phyloP scores from a whole-genome alignment of 2,888 invertebrate genomes.

The Autographa pulchrina region DNA sequence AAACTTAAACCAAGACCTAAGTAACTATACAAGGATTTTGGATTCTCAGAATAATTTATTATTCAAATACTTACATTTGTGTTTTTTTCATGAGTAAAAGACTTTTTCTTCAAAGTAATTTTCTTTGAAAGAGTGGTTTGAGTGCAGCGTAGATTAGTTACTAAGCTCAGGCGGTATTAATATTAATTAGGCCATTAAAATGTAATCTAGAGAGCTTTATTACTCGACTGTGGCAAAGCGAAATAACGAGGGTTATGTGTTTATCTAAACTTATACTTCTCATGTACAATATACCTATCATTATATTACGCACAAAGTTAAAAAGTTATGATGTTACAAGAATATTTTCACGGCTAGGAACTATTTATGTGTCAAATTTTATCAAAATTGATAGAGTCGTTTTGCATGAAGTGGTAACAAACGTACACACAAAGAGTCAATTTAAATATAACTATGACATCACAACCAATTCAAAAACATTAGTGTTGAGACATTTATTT shows the following conservation, averaged over 20 bases:
- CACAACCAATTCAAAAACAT: not conserved
- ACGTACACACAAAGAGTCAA: too few species aligned
- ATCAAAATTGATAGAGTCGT: not conserved
- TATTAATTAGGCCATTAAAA: conserved; percentile 51
- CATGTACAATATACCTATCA: too few species aligned
- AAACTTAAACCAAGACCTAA: too few species aligned
- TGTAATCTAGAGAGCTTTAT: conserved; percentile 33
- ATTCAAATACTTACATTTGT: not conserved
- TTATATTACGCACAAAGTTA: too few species aligned
- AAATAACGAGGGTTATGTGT: too few species aligned
- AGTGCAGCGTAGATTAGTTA: conserved; percentile 12
- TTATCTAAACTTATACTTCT: too few species aligned
- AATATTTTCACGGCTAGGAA: too few species aligned
- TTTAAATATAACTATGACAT: not conserved
- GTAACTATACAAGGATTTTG: too few species aligned
- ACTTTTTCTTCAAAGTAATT: conserved; percentile 23
- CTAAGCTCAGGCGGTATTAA: conserved; percentile 29
- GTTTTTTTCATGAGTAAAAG: conserved; percentile 8
- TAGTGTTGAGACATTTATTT: not conserved
- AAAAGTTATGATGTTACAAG: too few species aligned
- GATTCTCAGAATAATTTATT: not conserved
- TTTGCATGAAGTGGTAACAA: too few species aligned
- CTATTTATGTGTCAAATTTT: not conserved
- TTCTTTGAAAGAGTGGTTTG: conserved; percentile 15
- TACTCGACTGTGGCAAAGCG: too few species aligned